Conservation (phyloP, 2,888 invertebrate genomes). For the Callyntrura guangdongensis region DNA sequence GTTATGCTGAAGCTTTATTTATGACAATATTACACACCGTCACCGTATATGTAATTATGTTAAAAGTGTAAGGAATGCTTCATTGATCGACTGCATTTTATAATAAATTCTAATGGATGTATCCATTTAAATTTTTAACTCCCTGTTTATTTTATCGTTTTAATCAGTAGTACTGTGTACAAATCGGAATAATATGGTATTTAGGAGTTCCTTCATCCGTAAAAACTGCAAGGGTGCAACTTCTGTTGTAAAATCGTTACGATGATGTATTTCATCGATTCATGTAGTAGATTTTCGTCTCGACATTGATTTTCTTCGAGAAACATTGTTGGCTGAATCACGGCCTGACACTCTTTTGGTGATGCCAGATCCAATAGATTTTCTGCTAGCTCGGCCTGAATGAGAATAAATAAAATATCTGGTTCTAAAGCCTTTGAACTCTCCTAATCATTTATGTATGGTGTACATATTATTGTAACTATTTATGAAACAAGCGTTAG, state of each 20-base stretch:
- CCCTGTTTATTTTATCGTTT: too few relatives aligned
- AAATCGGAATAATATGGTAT: too few relatives aligned
- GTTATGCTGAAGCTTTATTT: conserved; percentile 87
- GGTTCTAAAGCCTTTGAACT: too few relatives aligned
- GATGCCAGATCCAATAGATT: not conserved
- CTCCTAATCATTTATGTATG: too few relatives aligned
- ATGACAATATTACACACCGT: not conserved
- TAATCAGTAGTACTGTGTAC: too few relatives aligned
- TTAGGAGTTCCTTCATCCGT: too few relatives aligned
- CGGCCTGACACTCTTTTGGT: not conserved
- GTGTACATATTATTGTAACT: too few relatives aligned
- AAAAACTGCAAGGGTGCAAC: too few relatives aligned
- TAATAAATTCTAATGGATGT: conserved; percentile 3
- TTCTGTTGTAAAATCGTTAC: too few relatives aligned
- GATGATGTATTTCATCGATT: not conserved
- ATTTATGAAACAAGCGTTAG: too few relatives aligned
- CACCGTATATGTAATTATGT: not conserved
- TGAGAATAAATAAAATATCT: not conserved
- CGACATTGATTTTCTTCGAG: not conserved
- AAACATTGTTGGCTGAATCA: not conserved
- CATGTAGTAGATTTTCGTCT: not conserved
- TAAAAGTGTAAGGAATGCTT: not conserved
- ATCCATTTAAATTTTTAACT: not conserved
- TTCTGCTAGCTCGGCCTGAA: not conserved
- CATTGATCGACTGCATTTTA: not conserved